A percentile compares a stretch with the other conserved stretches of the same genome.
These are phyloP conservation scores for Centroberyx gerrardi DNA, from an alignment of 2,797 vertebrate species.

Conservation along the genomic window DNA sequence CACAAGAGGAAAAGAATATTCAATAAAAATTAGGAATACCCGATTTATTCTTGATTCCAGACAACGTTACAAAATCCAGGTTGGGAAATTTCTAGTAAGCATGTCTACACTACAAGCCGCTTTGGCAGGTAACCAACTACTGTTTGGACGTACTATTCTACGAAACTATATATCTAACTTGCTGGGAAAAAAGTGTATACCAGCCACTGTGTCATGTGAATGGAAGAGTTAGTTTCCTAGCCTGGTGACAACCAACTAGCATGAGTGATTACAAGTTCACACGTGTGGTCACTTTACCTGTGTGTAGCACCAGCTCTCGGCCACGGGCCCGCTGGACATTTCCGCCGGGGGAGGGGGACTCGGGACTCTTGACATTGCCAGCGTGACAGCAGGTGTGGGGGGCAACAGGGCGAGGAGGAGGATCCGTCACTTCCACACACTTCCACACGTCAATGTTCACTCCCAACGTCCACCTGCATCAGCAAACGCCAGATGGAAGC, in stretches of 20 bases:
- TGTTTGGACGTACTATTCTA: not conserved
- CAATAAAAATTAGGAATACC: not conserved
- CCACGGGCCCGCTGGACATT: conserved; percentile 99
- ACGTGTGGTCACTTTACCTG: conserved; percentile 74
- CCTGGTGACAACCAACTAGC: too few relatives aligned
- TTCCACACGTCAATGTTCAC: conserved; percentile 68
- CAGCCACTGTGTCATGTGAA: too few relatives aligned
- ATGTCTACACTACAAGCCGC: too few relatives aligned
- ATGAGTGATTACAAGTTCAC: not conserved
- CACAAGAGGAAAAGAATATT: conserved; percentile 27
- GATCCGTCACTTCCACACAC: conserved; percentile 63
- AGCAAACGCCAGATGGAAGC: conserved; percentile 64
- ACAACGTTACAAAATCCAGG: not conserved
- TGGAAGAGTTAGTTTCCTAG: too few relatives aligned
- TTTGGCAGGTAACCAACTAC: not conserved
- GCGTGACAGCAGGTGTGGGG: conserved; percentile 86
- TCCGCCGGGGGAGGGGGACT: conserved; percentile 99
- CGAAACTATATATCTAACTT: not conserved
- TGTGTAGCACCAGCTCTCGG: conserved; percentile 99
- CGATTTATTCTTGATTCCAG: not conserved
- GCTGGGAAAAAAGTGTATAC: not conserved
- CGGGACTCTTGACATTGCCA: conserved; percentile 99
- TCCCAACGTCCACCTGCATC: conserved; percentile 72
- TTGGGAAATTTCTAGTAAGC: too few relatives aligned
- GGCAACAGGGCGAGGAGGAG: conserved; percentile 71